phyloP scores from a whole-genome alignment of 2,113 vertebrate species.

The Pimephales promelas region DNA sequence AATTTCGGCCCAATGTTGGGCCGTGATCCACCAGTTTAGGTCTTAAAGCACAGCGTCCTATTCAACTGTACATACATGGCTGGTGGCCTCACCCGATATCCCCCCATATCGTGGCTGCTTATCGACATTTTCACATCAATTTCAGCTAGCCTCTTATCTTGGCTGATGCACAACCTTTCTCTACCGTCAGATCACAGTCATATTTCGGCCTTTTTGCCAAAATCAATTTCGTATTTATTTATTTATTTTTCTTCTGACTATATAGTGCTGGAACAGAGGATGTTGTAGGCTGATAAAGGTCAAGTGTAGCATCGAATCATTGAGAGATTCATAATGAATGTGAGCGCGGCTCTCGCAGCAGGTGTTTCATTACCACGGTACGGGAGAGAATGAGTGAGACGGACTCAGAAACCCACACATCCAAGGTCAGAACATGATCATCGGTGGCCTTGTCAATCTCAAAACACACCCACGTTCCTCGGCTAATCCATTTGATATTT shows the following conservation, averaged over 20 bases:
- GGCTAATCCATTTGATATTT: constrained; percentile 57
- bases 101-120: constrained; percentile 35
- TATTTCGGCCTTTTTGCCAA: constrained; percentile 77
- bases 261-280: constrained; percentile 54
- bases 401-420: constrained; percentile 55
- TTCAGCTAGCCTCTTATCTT: constrained; percentile 71
- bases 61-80: neutral
- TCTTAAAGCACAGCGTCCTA: neutral
- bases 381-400: constrained; percentile 40
- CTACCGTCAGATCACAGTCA: constrained; percentile 77
- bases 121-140: constrained; percentile 76
- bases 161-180: constrained; percentile 78
- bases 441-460: constrained; percentile 55
- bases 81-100: constrained; percentile 8
- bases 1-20: neutral
- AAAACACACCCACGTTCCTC: constrained; percentile 54
- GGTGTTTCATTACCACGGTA: constrained; percentile 66
- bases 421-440: constrained; percentile 58
- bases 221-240: constrained; percentile 55
- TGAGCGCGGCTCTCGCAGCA: constrained; percentile 68
- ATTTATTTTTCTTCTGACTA: neutral
- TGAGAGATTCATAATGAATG: constrained; percentile 76
- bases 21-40: neutral
- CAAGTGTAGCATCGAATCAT: constrained; percentile 73
- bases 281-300: constrained; percentile 71